These are phyloP conservation scores for Cantharis flavilabris DNA, from an alignment of 2,888 invertebrate genomes.

Conservation along the genomic window DNA sequence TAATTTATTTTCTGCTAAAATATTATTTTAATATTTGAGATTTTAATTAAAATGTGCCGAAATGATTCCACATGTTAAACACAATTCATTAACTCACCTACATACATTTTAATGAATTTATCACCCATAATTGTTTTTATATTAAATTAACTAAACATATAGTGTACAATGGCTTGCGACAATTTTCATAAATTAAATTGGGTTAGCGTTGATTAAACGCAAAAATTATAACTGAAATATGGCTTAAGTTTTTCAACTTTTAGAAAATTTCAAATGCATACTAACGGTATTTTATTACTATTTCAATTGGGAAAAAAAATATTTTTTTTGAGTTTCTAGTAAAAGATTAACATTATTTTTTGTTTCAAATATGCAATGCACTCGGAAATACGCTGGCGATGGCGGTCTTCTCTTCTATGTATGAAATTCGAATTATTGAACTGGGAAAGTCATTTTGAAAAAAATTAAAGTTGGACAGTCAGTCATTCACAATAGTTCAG, in stretches of 20 bases:
- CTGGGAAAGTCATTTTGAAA: too few relatives aligned
- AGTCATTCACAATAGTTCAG: too few relatives aligned
- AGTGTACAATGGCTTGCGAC: not conserved
- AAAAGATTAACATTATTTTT: too few relatives aligned
- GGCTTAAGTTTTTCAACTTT: not conserved
- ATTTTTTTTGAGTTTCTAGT: too few relatives aligned
- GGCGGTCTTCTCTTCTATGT: too few relatives aligned
- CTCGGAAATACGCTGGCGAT: too few relatives aligned
- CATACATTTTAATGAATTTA: not conserved
- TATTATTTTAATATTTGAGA: not conserved
- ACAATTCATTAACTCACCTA: not conserved
- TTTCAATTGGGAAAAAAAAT: too few relatives aligned
- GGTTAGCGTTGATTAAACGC: not conserved
- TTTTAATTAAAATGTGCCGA: not conserved
- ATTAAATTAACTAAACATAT: not conserved
- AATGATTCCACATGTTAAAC: not conserved
- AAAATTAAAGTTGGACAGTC: too few relatives aligned
- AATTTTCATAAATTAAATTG: not conserved
- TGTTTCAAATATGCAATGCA: too few relatives aligned
- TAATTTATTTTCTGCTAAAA: not conserved
- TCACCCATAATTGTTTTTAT: not conserved
- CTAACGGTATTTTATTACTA: too few relatives aligned
- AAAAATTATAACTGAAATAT: not conserved
- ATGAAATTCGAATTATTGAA: too few relatives aligned
- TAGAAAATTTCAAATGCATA: too few relatives aligned